These are phyloP conservation scores for Notocelia uddmanniana DNA, from an alignment of 2,888 invertebrate species.

Conservation along the genomic window DNA sequence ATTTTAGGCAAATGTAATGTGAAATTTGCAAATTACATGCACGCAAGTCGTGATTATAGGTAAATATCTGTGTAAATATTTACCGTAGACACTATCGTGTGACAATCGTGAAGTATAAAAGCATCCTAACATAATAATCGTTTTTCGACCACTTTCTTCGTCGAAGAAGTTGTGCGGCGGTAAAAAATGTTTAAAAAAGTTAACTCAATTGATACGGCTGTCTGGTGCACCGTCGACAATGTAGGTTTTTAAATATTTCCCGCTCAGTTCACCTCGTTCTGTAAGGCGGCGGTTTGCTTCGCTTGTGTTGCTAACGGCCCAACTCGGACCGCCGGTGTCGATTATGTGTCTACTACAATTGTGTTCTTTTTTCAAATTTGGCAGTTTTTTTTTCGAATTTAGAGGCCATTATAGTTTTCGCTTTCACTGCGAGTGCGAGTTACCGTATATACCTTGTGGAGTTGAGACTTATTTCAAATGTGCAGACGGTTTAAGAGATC, in stretches of 20 bases:
- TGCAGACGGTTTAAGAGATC: constrained; percentile 4
- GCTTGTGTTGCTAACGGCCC: constrained; percentile 33
- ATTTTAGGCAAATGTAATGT: constrained; percentile 25
- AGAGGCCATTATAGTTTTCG: constrained; percentile 45
- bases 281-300: not conserved
- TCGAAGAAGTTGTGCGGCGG: constrained; percentile 31
- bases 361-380: constrained; percentile 43
- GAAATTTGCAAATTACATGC: constrained; percentile 41
- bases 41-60: constrained; percentile 28
- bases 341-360: constrained; percentile 45
- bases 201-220: constrained; percentile 45
- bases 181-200: constrained; percentile 41
- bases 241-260: constrained; percentile 22
- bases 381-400: constrained; percentile 38
- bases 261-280: not conserved
- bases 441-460: constrained; percentile 25
- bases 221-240: constrained; percentile 37
- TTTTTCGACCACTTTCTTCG: constrained; percentile 46
- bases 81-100: constrained; percentile 3
- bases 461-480: constrained; percentile 33
- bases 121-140: constrained; percentile 45
- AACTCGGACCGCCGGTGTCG: constrained; percentile 34
- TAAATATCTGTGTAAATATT: constrained; percentile 30
- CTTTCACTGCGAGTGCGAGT: constrained; percentile 40
- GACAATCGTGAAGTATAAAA: constrained; percentile 27